These are phyloP conservation scores for Petaurus breviceps DNA, from an alignment of 2,113 vertebrate species.

Conservation along the genomic window DNA sequence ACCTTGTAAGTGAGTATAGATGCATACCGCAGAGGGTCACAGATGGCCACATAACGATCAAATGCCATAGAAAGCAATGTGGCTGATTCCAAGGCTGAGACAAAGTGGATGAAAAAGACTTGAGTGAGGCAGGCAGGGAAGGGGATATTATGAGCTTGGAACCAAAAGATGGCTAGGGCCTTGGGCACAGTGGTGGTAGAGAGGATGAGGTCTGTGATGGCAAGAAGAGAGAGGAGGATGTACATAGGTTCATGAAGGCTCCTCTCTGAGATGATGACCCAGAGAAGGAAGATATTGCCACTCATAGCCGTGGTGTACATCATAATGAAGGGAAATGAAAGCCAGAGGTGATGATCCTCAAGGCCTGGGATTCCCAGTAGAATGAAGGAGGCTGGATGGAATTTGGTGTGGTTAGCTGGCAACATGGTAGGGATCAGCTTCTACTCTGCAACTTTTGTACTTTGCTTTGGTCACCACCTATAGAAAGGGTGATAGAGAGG, in stretches of 20 bases:
- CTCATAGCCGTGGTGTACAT: not conserved
- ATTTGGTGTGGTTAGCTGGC: not conserved
- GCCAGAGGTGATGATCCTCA: not conserved
- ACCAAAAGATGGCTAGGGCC: constrained; percentile 16
- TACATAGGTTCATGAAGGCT: not conserved
- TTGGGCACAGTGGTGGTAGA: not conserved
- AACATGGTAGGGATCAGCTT: not conserved
- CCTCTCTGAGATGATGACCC: not conserved
- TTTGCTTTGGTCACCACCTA: not conserved
- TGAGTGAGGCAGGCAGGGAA: not conserved
- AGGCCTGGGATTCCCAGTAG: not conserved
- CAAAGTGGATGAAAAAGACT: constrained; percentile 16
- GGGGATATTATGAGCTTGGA: not conserved
- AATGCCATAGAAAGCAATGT: constrained; percentile 31
- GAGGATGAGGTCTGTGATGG: not conserved
- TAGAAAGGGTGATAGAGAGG: not conserved
- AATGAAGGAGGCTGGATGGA: not conserved
- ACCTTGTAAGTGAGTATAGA: not conserved
- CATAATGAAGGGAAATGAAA: not conserved
- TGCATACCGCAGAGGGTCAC: not conserved
- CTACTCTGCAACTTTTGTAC: not conserved
- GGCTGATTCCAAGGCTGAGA: not conserved
- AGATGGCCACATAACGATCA: constrained; percentile 28
- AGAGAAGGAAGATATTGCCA: not conserved
- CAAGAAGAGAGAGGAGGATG: not conserved